A percentile compares a stretch with the other conserved stretches of the same genome.
phyloP scores from a whole-genome alignment of 2,113 vertebrate genomes.

The Mugil cephalus region DNA sequence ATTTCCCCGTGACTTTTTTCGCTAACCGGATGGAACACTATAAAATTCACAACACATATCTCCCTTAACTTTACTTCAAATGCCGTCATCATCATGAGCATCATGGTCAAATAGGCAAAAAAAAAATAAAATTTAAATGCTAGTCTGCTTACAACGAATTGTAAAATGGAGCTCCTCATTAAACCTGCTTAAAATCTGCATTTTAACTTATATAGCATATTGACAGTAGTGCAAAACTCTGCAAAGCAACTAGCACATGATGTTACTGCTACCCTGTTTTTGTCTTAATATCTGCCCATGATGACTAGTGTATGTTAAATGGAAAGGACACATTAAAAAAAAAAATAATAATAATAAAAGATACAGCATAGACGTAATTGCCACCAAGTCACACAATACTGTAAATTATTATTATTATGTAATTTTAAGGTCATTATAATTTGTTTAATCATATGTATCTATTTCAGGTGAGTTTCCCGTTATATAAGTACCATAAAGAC shows the following conservation, averaged over 20 bases:
- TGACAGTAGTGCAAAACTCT: too few relatives aligned
- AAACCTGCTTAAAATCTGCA: too few relatives aligned
- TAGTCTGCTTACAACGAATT: too few relatives aligned
- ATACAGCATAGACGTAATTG: too few relatives aligned
- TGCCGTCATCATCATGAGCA: not conserved
- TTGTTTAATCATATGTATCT: conserved; percentile 9
- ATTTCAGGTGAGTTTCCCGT: conserved; percentile 18
- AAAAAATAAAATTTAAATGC: too few relatives aligned
- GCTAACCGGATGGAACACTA: not conserved
- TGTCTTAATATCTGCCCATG: not conserved
- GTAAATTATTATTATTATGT: not conserved
- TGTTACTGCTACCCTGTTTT: too few relatives aligned
- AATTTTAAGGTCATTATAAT: conserved; percentile 1
- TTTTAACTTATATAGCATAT: too few relatives aligned
- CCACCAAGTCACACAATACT: too few relatives aligned
- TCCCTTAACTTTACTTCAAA: not conserved
- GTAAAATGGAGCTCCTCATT: too few relatives aligned
- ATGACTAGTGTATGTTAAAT: not conserved
- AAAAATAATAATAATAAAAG: too few relatives aligned
- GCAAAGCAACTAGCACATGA: too few relatives aligned
- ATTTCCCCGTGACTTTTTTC: conserved; percentile 6
- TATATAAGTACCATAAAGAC: conserved; percentile 4
- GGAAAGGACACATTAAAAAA: not conserved
- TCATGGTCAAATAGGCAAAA: not conserved
- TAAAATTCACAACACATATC: not conserved